Base-by-base conservation (phyloP, 2,797 vertebrate genomes). In the Coregonus suidteri region DNA sequence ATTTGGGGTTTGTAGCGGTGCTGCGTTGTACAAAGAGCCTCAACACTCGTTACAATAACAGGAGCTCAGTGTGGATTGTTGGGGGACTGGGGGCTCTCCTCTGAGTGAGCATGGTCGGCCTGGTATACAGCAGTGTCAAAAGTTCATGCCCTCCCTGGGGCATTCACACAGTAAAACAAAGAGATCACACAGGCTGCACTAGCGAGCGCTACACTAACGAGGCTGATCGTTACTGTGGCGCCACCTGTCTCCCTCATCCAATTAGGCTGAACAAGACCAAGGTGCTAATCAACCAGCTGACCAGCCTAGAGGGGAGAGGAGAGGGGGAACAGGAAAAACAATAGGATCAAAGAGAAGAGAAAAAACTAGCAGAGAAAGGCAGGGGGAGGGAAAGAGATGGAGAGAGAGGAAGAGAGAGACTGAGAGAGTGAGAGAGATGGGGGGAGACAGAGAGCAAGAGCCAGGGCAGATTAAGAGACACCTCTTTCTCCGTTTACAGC, bases 161-260 rank as follows among this genome's bases (percentile, higher is more conserved):
- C 90, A 93, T 93, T 94, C 90, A 91, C 91, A 91, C 92, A 94
- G 94, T 94, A 95, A 95, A 96, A 95, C 93, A 96, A 95, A 94
- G 93, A 93, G 91, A 93, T 95, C 90, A 89, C 90, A 91, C 87
- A 92, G 94, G 59, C 79, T 82, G 85, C 92, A 93, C 89, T 91
- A 90, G 93, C 88, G 91, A 86, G 92, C 90, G 90, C 85, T 81
- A 79, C 91, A 89, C 94, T 95, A 95, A 96, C 91, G 94, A 94
- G 95, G 94, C 94, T 93, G 95, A 95, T 94, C 92, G 92, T 94
- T 93, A 88, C 86, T 91, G 93, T 81, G 91, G 93, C 86, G 81
- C 93, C 96, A 95, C 95, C 96, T 96, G 95, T 92, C 94, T 94
- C 92, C 82, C 83, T 89, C 92, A 91, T 89, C 93, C 92, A 94